Conservation (phyloP, 2,113 vertebrate species). For the Peromyscus californicus region DNA sequence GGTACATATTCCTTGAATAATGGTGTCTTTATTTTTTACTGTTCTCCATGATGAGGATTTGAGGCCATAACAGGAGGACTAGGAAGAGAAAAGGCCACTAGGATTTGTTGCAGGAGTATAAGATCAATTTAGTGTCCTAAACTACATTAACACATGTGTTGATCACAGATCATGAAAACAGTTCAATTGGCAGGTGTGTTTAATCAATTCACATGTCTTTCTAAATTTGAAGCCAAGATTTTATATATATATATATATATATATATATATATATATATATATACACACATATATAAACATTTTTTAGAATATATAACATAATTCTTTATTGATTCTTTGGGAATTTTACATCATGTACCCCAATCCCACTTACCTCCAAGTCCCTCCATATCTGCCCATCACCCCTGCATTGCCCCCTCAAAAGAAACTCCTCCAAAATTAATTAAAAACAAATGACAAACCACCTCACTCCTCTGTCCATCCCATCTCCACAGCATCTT, state of each 20-base stretch:
- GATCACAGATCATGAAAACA: neutral
- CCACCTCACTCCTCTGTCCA: no score
- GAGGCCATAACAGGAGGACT: neutral
- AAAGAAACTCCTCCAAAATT: no score
- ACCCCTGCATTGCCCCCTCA: no score
- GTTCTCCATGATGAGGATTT: neutral
- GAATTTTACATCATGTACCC: no score
- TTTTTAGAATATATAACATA: no score
- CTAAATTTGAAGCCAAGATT: neutral
- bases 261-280: neutral
- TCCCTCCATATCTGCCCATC: no score
- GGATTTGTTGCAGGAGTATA: neutral
- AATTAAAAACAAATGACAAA: no score
- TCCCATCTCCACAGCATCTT: no score
- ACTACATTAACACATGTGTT: neutral
- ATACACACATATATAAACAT: neutral
- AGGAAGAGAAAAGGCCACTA: neutral
- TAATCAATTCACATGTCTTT: neutral
- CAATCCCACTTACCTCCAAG: no score
- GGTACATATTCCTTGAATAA: neutral
- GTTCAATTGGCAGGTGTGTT: neutral
- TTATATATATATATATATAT: neutral
- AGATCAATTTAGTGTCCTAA: neutral
- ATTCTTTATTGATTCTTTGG: no score
- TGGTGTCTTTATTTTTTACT: neutral